phyloP scores from a whole-genome alignment of 2,888 invertebrate species.

The Dendrolimus pini region DNA sequence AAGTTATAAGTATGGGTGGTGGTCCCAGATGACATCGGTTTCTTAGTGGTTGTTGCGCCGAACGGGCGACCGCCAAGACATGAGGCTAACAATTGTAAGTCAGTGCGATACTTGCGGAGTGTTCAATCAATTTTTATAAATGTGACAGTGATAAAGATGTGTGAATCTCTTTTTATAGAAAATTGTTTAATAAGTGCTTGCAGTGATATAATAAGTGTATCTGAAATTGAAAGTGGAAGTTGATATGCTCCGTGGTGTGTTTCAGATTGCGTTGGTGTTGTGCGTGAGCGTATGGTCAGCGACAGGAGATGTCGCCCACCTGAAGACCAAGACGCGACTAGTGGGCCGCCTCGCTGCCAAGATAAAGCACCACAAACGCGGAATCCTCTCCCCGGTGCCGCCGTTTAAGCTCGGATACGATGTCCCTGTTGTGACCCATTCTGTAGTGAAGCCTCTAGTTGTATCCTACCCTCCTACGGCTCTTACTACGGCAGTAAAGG shows the following conservation, averaged over 20 bases:
- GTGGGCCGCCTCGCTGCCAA: constrained; percentile 35
- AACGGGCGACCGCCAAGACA: constrained; percentile 48
- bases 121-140: too few relatives aligned
- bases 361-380: constrained; percentile 57
- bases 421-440: constrained; percentile 64
- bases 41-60: constrained; percentile 42
- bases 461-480: constrained; percentile 67
- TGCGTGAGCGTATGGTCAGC: constrained; percentile 43
- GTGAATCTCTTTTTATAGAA: too few relatives aligned
- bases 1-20: constrained; percentile 70
- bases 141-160: constrained; percentile 13
- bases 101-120: constrained; percentile 11
- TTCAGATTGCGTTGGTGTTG: constrained; percentile 60
- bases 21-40: constrained; percentile 39
- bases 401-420: constrained; percentile 68
- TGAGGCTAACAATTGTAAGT: constrained; percentile 58
- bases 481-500: constrained; percentile 60
- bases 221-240: constrained; percentile 21
- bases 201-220: too few relatives aligned
- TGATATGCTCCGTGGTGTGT: constrained; percentile 41
- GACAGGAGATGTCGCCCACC: constrained; percentile 44
- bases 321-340: constrained; percentile 48
- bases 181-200: too few relatives aligned
- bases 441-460: constrained; percentile 62
- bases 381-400: constrained; percentile 54